phyloP scores from a whole-genome alignment of 2,888 invertebrate species.

The Ypsolopha sequella region DNA sequence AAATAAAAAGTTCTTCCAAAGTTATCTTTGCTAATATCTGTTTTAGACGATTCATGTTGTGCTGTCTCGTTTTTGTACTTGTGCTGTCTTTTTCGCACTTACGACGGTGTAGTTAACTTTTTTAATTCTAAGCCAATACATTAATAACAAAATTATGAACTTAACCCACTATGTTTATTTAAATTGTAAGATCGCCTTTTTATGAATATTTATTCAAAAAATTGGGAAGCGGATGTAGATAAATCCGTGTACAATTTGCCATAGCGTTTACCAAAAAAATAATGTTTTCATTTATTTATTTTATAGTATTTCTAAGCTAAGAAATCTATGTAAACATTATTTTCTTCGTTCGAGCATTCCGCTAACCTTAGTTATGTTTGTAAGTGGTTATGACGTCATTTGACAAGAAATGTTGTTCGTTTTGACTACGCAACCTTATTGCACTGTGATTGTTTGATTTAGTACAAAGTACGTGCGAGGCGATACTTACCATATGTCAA shows the following conservation, averaged over 20 bases:
- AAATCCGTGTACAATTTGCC: background rate
- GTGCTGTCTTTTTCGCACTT: background rate
- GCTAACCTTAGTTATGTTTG: no score
- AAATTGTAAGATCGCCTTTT: background rate
- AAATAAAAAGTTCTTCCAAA: no score
- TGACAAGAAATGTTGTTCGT: no score
- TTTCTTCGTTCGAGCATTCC: no score
- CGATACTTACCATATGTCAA: no score
- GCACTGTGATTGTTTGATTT: no score
- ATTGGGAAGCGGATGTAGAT: background rate
- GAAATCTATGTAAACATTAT: no score
- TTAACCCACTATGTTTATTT: background rate
- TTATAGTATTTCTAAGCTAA: constrained; percentile 1
- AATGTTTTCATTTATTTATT: constrained; percentile 9
- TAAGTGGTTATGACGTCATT: no score
- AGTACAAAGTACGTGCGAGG: no score
- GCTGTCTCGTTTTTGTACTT: background rate
- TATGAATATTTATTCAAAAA: background rate
- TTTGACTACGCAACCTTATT: no score
- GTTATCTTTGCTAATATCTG: background rate
- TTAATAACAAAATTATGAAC: background rate
- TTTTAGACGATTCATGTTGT: background rate
- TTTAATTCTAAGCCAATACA: background rate
- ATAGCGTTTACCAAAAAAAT: background rate
- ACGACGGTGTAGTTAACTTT: background rate